These are phyloP conservation scores for Biston stratarius DNA, from an alignment of 2,888 invertebrate species.

Conservation along the genomic window DNA sequence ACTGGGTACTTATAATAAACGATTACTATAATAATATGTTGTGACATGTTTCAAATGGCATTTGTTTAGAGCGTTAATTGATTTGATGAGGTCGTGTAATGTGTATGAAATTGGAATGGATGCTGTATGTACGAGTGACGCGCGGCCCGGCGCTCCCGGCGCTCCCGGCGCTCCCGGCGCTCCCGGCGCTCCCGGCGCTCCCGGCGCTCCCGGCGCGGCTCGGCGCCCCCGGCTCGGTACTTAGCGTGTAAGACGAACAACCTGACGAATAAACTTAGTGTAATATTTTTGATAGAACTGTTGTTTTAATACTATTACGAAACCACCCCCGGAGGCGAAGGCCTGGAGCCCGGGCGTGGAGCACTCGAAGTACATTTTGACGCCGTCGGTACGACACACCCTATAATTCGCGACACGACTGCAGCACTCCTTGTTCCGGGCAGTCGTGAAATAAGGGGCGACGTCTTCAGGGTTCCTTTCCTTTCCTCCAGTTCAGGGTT, in stretches of 20 bases:
- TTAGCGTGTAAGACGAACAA: conserved; percentile 18
- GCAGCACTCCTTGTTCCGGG: too few relatives aligned
- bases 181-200: not conserved
- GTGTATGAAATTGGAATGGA: conserved; percentile 6
- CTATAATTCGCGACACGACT: too few relatives aligned
- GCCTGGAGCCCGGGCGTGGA: too few relatives aligned
- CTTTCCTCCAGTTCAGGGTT: too few relatives aligned
- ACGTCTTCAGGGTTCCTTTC: too few relatives aligned
- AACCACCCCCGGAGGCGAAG: too few relatives aligned
- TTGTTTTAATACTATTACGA: conserved; percentile 15
- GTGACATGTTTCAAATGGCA: conserved; percentile 12
- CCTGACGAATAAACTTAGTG: conserved; percentile 38
- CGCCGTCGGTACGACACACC: too few relatives aligned
- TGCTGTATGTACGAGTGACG: not conserved
- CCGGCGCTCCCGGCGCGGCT: not conserved
- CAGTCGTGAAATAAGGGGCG: too few relatives aligned
- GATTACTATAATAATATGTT: not conserved
- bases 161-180: not conserved
- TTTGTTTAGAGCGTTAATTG: conserved; percentile 5
- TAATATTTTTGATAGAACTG: conserved; percentile 36
- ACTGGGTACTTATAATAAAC: not conserved
- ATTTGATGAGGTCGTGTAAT: not conserved
- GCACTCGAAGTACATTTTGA: too few relatives aligned
- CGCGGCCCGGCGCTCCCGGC: not conserved
- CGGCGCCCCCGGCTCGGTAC: not conserved